phyloP scores from a whole-genome alignment of 2,797 vertebrate species.

The Microchirus variegatus region DNA sequence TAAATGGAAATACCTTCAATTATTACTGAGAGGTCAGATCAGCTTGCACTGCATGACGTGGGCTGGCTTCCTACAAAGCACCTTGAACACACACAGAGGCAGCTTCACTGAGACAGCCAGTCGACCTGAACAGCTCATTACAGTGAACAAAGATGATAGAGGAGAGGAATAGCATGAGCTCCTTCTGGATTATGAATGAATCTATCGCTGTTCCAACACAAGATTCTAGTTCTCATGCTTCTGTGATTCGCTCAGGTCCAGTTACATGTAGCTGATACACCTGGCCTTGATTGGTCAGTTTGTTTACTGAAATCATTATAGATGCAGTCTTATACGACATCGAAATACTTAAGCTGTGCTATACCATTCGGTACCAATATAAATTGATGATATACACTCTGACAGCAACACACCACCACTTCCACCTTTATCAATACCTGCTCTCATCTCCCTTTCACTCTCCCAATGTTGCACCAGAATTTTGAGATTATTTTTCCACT shows the following conservation, averaged over 20 bases:
- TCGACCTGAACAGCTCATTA: slow-evolving; percentile 43
- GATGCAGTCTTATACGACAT: slow-evolving; percentile 55
- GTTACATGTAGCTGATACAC: slow-evolving; percentile 63
- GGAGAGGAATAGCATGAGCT: slow-evolving; percentile 20
- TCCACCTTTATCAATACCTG: too few relatives aligned
- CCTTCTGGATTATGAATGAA: slow-evolving; percentile 60
- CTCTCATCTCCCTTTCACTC: too few relatives aligned
- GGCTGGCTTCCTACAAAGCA: slow-evolving; percentile 61
- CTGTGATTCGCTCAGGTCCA: slow-evolving; percentile 56
- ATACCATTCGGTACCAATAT: not conserved
- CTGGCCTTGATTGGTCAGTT: slow-evolving; percentile 56
- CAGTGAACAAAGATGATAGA: slow-evolving; percentile 30
- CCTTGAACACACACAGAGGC: slow-evolving; percentile 43
- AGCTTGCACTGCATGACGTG: slow-evolving; percentile 74
- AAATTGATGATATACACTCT: too few relatives aligned
- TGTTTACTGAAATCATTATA: slow-evolving; percentile 63
- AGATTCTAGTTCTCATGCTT: slow-evolving; percentile 56
- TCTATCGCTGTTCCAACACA: slow-evolving; percentile 42
- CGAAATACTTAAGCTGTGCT: slow-evolving; percentile 14
- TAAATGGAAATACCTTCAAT: slow-evolving; percentile 87
- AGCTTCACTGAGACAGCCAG: slow-evolving; percentile 10
- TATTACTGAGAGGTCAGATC: slow-evolving; percentile 85
- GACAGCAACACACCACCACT: too few relatives aligned
- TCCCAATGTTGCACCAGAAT: too few relatives aligned
- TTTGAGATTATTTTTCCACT: too few relatives aligned